These are phyloP conservation scores for Coleophora deauratella DNA, from an alignment of 2,888 invertebrate species.

Conservation along the genomic window DNA sequence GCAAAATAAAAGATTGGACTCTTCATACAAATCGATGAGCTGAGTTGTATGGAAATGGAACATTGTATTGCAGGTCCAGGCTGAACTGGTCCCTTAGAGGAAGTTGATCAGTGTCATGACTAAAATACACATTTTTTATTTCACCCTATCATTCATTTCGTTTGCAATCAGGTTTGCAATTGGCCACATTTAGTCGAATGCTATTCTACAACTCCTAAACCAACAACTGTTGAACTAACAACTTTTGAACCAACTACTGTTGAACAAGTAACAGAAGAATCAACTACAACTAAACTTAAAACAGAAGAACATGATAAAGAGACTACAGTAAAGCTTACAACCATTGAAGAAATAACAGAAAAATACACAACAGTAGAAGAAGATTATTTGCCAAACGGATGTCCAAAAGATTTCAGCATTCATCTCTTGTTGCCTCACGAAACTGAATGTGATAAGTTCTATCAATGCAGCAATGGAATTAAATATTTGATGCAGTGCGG, in stretches of 20 bases:
- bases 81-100: too few species aligned
- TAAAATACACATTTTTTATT: not conserved
- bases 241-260: conserved; percentile 3
- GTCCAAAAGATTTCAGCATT: conserved; percentile 26
- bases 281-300: not conserved
- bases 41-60: too few species aligned
- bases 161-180: conserved; percentile 11
- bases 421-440: conserved; percentile 35
- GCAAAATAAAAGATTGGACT: too few species aligned
- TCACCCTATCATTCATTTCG: too few species aligned
- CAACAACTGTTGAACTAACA: conserved; percentile 1
- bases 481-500: conserved; percentile 28
- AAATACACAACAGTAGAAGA: too few species aligned
- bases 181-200: conserved; percentile 12
- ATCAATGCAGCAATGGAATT: conserved; percentile 36
- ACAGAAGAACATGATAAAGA: not conserved
- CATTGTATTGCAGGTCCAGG: too few species aligned
- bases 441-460: conserved; percentile 34
- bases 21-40: too few species aligned
- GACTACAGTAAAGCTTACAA: not conserved
- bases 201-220: conserved; percentile 1
- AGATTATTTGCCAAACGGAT: conserved; percentile 28
- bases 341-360: not conserved
- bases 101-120: not conserved
- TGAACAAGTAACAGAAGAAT: too few species aligned